These are phyloP conservation scores for Heteropelma amictum DNA, from an alignment of 2,888 invertebrate species.

Conservation along the genomic window DNA sequence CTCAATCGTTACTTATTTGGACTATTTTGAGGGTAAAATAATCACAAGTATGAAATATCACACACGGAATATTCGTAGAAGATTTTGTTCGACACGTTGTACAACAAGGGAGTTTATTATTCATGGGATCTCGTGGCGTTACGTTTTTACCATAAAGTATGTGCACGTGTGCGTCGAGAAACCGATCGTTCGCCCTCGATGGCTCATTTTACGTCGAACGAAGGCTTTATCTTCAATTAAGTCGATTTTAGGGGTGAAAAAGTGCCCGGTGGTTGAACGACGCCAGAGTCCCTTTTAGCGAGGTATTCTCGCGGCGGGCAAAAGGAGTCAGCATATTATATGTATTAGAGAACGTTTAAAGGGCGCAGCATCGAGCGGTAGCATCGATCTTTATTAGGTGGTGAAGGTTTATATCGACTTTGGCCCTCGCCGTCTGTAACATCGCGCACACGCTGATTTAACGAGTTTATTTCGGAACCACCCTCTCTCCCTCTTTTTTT, in stretches of 20 bases:
- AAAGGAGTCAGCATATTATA: slow-evolving; percentile 20
- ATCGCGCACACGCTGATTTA: slow-evolving; percentile 65
- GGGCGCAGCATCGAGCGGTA: slow-evolving; percentile 37
- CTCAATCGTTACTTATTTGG: no score
- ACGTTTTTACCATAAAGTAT: slow-evolving; percentile 43
- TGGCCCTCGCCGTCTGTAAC: slow-evolving; percentile 45
- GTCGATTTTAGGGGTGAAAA: slow-evolving; percentile 23
- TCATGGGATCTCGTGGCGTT: no score
- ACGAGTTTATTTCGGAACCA: slow-evolving; percentile 68
- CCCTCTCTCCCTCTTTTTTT: no score
- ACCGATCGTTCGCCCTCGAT: slow-evolving; percentile 32
- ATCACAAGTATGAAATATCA: no score
- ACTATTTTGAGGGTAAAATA: no score
- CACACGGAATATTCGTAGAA: no score
- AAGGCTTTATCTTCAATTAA: slow-evolving; percentile 55
- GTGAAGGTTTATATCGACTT: slow-evolving; percentile 72
- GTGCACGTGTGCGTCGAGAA: slow-evolving; percentile 38
- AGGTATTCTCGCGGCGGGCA: slow-evolving; percentile 26
- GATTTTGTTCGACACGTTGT: no score
- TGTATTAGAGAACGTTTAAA: slow-evolving; percentile 1
- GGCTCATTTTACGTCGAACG: slow-evolving; percentile 52
- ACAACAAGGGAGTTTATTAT: no score
- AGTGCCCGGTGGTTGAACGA: not conserved
- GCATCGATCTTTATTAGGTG: slow-evolving; percentile 76
- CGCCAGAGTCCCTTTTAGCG: not conserved